Conservation (phyloP, 2,888 invertebrate genomes). For the Erebia epiphron region DNA sequence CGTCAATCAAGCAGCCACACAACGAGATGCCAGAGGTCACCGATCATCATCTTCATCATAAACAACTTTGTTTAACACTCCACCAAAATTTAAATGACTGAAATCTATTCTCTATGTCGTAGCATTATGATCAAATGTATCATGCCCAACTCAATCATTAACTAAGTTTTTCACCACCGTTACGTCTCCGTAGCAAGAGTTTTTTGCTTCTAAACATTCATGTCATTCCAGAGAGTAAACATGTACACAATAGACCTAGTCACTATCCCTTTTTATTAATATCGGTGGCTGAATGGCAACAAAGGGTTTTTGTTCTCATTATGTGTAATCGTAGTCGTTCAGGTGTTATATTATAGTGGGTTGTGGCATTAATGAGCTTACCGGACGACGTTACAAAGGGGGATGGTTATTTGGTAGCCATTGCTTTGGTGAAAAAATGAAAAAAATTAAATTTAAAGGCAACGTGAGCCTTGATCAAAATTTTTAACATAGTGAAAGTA, state of each 20-base stretch:
- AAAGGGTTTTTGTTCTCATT: conserved; percentile 74
- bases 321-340: conserved; percentile 71
- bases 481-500: no score
- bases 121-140: conserved; percentile 44
- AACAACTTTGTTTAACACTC: conserved; percentile 41
- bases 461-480: no score
- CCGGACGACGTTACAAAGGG: conserved; percentile 33
- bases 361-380: conserved; percentile 65
- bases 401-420: conserved; percentile 23
- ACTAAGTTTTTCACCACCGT: conserved; percentile 41
- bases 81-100: conserved; percentile 40
- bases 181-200: conserved; percentile 55
- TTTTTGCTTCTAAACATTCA: conserved; percentile 74
- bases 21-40: conserved; percentile 73
- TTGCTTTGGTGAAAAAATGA: conserved; percentile 6
- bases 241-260: conserved; percentile 68
- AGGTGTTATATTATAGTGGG: conserved; percentile 75
- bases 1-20: conserved; percentile 76
- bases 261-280: conserved; percentile 78
- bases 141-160: conserved; percentile 36
- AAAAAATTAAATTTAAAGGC: no score
- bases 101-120: conserved; percentile 47
- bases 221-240: conserved; percentile 75
- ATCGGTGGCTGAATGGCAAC: conserved; percentile 73
- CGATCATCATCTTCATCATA: conserved; percentile 63